Conservation (phyloP, 2,888 invertebrate genomes). For the Pachliopta kotzebuea region DNA sequence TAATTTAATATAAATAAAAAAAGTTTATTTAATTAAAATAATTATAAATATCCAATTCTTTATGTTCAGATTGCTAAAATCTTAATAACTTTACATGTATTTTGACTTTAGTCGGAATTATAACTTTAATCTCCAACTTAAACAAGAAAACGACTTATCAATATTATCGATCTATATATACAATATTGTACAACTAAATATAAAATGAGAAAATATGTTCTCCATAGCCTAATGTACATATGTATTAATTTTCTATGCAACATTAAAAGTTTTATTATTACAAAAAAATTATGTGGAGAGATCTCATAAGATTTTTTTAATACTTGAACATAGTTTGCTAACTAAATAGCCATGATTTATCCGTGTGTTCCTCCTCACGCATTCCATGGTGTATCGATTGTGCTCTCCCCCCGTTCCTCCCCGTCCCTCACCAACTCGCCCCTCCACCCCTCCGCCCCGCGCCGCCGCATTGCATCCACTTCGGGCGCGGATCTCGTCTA, state of each 20-base stretch:
- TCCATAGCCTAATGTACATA: too few relatives aligned
- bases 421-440: conserved; percentile 38
- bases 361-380: conserved; percentile 18
- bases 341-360: conserved; percentile 18
- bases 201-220: too few relatives aligned
- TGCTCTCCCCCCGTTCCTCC: conserved; percentile 39
- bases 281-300: background rate
- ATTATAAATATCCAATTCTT: too few relatives aligned
- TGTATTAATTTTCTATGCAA: background rate
- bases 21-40: too few relatives aligned
- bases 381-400: conserved; percentile 74
- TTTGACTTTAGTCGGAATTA: too few relatives aligned
- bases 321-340: conserved; percentile 4
- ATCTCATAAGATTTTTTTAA: background rate
- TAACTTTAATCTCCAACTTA: too few relatives aligned
- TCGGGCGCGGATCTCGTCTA: conserved; percentile 17
- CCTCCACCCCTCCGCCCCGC: conserved; percentile 37
- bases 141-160: too few relatives aligned
- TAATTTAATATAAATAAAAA: background rate
- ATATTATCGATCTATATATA: too few relatives aligned
- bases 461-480: conserved; percentile 31
- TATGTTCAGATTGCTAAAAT: too few relatives aligned
- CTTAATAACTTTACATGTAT: too few relatives aligned
- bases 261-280: background rate
- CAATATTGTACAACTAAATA: too few relatives aligned